Conservation (phyloP, 2,113 vertebrate species). For the Xiphias gladius region DNA sequence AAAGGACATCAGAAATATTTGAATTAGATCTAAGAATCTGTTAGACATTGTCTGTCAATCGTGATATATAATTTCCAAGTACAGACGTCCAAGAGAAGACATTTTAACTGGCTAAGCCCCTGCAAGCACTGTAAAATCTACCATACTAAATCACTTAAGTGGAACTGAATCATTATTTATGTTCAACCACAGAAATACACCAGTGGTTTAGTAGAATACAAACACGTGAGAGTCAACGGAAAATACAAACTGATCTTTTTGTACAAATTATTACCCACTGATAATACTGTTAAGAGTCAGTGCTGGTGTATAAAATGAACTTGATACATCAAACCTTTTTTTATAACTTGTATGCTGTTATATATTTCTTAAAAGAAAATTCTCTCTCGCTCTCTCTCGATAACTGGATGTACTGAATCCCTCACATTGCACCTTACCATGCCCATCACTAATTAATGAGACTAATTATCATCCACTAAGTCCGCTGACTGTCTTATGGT, state of each 20-base stretch:
- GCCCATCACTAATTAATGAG: constrained; percentile 19
- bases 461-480: constrained; percentile 19
- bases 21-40: neutral
- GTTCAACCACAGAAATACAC: neutral
- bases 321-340: neutral
- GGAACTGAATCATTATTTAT: neutral
- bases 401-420: neutral
- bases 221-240: neutral
- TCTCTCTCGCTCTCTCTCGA: neutral
- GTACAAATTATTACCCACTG: neutral
- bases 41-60: neutral
- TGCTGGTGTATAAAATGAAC: neutral
- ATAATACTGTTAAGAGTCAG: neutral
- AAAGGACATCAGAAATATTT: constrained; percentile 18
- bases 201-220: neutral
- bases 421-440: neutral
- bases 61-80: neutral
- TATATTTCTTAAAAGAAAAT: neutral
- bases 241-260: neutral
- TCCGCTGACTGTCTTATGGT: constrained; percentile 17
- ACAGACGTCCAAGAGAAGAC: neutral
- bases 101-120: too few species aligned
- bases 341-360: neutral
- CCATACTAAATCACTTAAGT: too few species aligned
- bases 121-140: too few species aligned